Evolutionary conservation across 1,140 invertebrate genomes (phyloP).

Genomic region (Drosophila micromelanica): DNA sequence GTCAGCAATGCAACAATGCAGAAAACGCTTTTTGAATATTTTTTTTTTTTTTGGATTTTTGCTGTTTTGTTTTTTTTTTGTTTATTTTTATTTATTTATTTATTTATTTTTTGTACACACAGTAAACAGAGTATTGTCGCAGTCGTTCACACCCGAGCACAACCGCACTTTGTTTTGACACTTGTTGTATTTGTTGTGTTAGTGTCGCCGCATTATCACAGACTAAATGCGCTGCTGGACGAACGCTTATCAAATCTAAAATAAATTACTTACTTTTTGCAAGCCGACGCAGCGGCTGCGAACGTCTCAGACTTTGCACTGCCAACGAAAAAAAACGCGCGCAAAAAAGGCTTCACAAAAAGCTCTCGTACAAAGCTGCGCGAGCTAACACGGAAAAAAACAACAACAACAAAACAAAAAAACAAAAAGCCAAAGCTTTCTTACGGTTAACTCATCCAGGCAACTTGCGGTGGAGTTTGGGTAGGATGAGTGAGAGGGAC

Average conservation of each 20-base stretch:
- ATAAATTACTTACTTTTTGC: slow-evolving; percentile 44
- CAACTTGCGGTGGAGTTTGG: background rate
- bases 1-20: no score
- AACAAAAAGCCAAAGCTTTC: slow-evolving; percentile 11
- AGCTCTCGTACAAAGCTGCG: slow-evolving; percentile 19
- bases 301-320: slow-evolving; percentile 44
- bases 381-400: background rate
- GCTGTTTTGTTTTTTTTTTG: no score
- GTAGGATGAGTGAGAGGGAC: background rate
- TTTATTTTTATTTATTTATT: no score
- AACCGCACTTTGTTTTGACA: background rate
- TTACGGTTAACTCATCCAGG: slow-evolving; percentile 11
- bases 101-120: no score
- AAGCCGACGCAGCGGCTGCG: slow-evolving; percentile 15
- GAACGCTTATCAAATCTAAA: slow-evolving; percentile 62
- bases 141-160: background rate
- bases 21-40: background rate
- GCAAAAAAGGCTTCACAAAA: slow-evolving; percentile 27
- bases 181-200: slow-evolving; percentile 6
- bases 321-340: slow-evolving; percentile 27
- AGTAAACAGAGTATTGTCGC: background rate
- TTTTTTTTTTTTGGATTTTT: no score
- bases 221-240: background rate
- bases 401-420: no score
- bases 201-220: slow-evolving; percentile 38